Conservation (phyloP, 2,888 invertebrate genomes). For the Girardia tigrina region DNA sequence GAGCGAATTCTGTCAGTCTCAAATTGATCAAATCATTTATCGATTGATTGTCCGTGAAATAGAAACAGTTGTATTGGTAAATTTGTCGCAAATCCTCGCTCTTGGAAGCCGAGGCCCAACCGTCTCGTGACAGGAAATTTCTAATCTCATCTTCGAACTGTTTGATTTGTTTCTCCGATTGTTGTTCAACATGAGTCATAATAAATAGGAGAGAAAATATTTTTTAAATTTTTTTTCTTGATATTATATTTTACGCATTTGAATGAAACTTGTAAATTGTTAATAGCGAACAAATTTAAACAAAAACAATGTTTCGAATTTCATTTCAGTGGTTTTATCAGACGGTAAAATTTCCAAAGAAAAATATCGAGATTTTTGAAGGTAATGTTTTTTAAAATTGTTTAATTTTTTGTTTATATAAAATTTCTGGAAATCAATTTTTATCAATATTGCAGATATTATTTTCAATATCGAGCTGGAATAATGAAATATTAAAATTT, state of each 20-base stretch:
- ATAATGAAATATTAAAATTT: no score
- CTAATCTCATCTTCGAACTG: neutral
- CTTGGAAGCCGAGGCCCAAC: neutral
- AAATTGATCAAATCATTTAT: neutral
- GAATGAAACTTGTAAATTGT: neutral
- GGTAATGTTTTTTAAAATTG: no score
- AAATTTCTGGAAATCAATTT: no score
- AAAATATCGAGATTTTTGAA: no score
- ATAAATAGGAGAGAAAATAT: no score
- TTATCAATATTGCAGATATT: no score
- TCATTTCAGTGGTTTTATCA: no score
- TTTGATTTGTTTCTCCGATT: neutral
- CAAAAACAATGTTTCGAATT: neutral
- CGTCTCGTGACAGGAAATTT: neutral
- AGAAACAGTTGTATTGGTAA: slow-evolving; percentile 1
- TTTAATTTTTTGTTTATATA: no score
- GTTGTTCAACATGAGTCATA: neutral
- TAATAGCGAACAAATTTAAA: neutral
- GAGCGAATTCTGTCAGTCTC: neutral
- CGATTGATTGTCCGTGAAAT: slow-evolving; percentile 1
- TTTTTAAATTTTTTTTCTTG: neutral
- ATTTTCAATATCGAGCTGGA: no score
- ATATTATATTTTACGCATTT: neutral
- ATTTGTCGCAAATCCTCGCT: neutral
- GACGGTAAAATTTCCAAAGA: no score